Conservation (phyloP, 2,113 vertebrate genomes). For the Hypomesus transpacificus region DNA sequence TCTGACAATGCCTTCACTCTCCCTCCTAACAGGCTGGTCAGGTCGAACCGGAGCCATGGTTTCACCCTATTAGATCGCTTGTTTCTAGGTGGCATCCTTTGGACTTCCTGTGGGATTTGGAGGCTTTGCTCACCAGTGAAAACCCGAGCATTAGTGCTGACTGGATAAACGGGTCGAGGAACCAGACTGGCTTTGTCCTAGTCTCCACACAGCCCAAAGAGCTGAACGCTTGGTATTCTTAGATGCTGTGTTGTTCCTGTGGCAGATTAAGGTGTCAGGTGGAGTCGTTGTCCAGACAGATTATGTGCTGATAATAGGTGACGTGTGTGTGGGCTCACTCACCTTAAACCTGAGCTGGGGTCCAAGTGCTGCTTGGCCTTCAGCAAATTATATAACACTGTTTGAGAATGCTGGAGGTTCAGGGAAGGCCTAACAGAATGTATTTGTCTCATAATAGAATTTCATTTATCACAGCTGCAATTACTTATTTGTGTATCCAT, state of each 20-base stretch:
- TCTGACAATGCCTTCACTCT: conserved; percentile 16
- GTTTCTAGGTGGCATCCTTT: conserved; percentile 49
- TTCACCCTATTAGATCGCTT: conserved; percentile 28
- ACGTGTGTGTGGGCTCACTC: background rate
- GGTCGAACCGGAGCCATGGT: conserved; percentile 19
- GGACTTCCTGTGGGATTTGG: conserved; percentile 54
- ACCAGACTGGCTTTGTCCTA: conserved; percentile 55
- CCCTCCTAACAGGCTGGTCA: background rate
- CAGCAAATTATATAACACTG: background rate
- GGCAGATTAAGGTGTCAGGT: conserved; percentile 64
- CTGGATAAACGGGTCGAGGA: conserved; percentile 60
- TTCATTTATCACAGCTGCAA: too few species aligned
- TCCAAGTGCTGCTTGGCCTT: conserved; percentile 1
- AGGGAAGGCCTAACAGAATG: background rate
- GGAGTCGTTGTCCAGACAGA: conserved; percentile 55
- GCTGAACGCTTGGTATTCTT: conserved; percentile 55
- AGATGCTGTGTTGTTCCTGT: conserved; percentile 50
- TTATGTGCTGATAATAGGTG: conserved; percentile 26
- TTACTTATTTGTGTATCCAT: too few species aligned
- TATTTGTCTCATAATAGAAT: too few species aligned
- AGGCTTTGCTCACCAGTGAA: conserved; percentile 54
- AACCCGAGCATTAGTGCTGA: conserved; percentile 53
- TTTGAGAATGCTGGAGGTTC: background rate
- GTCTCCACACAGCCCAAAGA: conserved; percentile 15
- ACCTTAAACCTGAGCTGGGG: conserved; percentile 1